Base-by-base conservation (phyloP, 2,888 invertebrate species). In the Camponotus fellah region DNA sequence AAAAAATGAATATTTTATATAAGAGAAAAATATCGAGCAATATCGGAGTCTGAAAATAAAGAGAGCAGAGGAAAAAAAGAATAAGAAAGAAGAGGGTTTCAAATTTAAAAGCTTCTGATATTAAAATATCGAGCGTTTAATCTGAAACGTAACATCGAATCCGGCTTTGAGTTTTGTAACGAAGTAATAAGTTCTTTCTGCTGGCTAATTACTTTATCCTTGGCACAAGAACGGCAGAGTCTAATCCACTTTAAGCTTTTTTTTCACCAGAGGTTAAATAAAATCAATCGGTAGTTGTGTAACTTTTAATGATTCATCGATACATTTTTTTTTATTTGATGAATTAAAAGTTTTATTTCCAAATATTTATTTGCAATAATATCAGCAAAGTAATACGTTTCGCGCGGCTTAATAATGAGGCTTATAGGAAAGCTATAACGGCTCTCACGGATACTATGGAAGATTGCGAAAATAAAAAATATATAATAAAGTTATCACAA, bases 11-110 rank as follows among this genome's bases (percentile, higher is more conserved):
- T 43, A 69, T 87, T 75, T 79, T 62, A 10, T 64, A 74, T 56
- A 62, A 62, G 46, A 46, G 26, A 26, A 26, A 68, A 60, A 69
- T 32, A 74, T 64, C 85, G 82, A 68, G 64, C 84, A 84, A 76
- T 53, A 66, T 84, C 84, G 64, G 53, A 82, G 77, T 66, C 53
- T 72, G 72, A 74, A 77, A 83, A 85, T 85, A 82, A 89, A 53
- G 8, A n/a, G 49, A 53, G 8, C 49, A 53, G 8, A n/a, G n/a
- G 8, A n/a, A 17, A n/a, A 49, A 49, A 17, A 17, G 5, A 46
- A 14, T 0, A 1, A 46, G 46, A 46, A 49, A 17, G 17, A 17
- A 49, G 6, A 49, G 6, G 75, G 84, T 69, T 21, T 8, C 46
- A 40, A 53, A 69, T 71, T 84, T 74, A 77, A 85, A 87, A 83